phyloP scores from a whole-genome alignment of 37 sponge, comb jelly and placozoan species.

The Axinella damicornis region DNA sequence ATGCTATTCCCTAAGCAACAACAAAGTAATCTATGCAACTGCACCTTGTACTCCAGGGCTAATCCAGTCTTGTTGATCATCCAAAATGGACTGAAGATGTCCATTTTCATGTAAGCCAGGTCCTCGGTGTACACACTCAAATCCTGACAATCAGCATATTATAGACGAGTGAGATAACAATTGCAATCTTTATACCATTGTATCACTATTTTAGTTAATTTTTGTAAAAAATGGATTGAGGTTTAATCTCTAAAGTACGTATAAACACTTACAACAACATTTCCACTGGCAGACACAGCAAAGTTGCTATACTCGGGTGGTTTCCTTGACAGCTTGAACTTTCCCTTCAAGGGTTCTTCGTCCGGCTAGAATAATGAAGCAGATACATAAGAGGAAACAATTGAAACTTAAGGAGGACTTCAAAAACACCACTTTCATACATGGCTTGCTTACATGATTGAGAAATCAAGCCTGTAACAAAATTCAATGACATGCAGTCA shows the following conservation, averaged over 20 bases:
- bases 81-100: conserved; percentile 87
- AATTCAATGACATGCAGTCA: too few species aligned
- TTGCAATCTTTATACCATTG: too few species aligned
- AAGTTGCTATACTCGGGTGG: conserved; percentile 27
- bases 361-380: not conserved
- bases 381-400: too few species aligned
- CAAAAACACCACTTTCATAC: too few species aligned
- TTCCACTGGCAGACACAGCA: not conserved
- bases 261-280: not conserved
- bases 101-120: conserved; percentile 57
- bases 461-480: too few species aligned
- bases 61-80: conserved; percentile 87
- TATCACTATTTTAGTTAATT: too few species aligned
- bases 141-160: conserved; percentile 19
- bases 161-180: too few species aligned
- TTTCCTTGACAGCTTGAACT: conserved; percentile 25
- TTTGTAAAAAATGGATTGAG: too few species aligned
- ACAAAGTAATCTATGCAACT: not conserved
- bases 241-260: not conserved
- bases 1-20: too few species aligned
- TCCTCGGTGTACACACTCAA: conserved; percentile 54
- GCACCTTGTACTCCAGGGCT: conserved; percentile 67
- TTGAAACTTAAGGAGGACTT: too few species aligned
- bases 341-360: conserved; percentile 25
- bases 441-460: too few species aligned